Conservation (phyloP, 2,888 invertebrate genomes). For the Adelognathus sp. region DNA sequence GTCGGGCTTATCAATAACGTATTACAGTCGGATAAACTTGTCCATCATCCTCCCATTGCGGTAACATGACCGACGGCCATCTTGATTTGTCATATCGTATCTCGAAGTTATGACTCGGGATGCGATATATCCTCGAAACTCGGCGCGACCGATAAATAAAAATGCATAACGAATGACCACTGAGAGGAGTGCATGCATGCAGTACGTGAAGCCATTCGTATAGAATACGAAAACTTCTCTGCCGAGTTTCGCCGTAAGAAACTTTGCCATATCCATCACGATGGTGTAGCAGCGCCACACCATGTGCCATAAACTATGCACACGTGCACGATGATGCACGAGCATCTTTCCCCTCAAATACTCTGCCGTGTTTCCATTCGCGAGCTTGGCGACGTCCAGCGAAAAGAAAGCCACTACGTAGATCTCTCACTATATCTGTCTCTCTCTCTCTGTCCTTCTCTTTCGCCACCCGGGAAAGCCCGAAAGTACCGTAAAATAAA, state of each 20-base stretch:
- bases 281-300: neutral
- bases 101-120: conserved; percentile 5
- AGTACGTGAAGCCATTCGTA: neutral
- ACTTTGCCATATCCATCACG: conserved; percentile 49
- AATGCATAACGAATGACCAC: conserved; percentile 18
- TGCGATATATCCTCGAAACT: neutral
- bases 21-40: too few species aligned
- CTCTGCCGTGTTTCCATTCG: neutral
- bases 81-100: neutral
- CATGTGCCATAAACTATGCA: conserved; percentile 53
- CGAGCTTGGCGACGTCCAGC: conserved; percentile 14
- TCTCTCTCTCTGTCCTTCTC: neutral
- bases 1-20: neutral
- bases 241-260: conserved; percentile 1
- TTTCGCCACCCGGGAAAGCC: neutral
- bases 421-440: too few species aligned
- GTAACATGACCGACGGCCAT: neutral
- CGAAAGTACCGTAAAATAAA: conserved; percentile 25
- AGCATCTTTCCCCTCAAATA: neutral
- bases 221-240: conserved; percentile 18
- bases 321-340: conserved; percentile 52
- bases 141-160: conserved; percentile 22
- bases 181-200: conserved; percentile 6
- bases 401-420: conserved; percentile 29
- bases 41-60: neutral